Conservation (phyloP, 2,797 vertebrate species). For the Pangasius krempfi region DNA sequence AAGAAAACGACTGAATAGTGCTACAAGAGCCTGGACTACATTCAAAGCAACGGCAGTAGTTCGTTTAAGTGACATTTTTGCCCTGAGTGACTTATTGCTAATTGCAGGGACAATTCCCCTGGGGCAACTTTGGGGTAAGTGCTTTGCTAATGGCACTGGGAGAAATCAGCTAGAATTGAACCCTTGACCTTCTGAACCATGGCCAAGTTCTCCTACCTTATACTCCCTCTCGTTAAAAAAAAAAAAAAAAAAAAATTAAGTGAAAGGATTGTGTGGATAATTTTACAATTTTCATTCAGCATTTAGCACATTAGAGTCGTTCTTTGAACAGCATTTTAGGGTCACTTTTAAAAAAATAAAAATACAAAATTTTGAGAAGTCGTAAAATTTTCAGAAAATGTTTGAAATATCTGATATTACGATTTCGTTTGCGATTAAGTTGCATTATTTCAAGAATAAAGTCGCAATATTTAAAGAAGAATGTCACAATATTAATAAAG, state of each 20-base stretch:
- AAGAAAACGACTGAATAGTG: not conserved
- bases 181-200: constrained; percentile 21
- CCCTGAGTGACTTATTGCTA: constrained; percentile 15
- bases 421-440: too few relatives aligned
- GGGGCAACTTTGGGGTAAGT: constrained; percentile 31
- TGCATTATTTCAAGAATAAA: too few relatives aligned
- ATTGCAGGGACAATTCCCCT: constrained; percentile 9
- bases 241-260: constrained; percentile 29
- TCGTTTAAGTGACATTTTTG: constrained; percentile 3
- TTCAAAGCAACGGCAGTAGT: not conserved
- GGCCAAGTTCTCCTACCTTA: constrained; percentile 1
- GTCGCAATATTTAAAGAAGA: too few relatives aligned
- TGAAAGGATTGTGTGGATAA: not conserved
- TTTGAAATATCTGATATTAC: not conserved
- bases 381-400: too few relatives aligned
- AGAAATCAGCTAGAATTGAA: constrained; percentile 35
- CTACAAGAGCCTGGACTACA: not conserved
- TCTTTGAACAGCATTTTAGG: not conserved
- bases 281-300: not conserved
- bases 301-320: not conserved
- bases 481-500: too few relatives aligned
- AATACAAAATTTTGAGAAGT: not conserved
- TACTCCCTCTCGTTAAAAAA: not conserved
- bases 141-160: constrained; percentile 20
- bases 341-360: not conserved